Percentiles rank a stretch among this genome's conserved stretches.
Evolutionary conservation across 2,797 vertebrate genomes (phyloP).

Genomic region (Pseudocheirus occidentalis): DNA sequence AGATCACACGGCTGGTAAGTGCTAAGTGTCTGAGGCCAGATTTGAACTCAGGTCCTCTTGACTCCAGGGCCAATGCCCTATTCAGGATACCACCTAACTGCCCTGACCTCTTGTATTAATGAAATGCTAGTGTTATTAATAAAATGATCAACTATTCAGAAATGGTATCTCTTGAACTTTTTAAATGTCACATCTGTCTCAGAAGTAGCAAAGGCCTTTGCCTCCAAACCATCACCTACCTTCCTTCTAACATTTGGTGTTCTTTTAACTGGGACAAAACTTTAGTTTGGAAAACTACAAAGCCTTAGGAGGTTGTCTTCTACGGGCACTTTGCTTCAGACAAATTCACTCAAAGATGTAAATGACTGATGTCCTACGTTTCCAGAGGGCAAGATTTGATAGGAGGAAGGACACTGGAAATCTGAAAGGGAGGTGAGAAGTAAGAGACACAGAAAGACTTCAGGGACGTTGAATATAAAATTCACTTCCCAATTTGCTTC

Average conservation of each 20-base stretch:
- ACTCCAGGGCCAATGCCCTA: no score
- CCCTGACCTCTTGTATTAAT: not conserved
- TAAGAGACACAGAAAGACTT: not conserved
- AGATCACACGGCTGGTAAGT: no score
- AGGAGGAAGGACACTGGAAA: not conserved
- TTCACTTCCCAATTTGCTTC: not conserved
- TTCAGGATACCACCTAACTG: no score
- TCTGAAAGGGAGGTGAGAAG: not conserved
- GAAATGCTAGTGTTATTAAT: not conserved
- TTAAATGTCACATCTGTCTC: not conserved
- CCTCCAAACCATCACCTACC: not conserved
- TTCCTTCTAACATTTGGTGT: not conserved
- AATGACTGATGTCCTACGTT: not conserved
- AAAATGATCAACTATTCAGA: not conserved
- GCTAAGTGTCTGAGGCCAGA: no score
- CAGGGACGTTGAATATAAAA: not conserved
- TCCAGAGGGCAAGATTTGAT: not conserved
- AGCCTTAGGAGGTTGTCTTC: not conserved
- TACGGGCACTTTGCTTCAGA: not conserved
- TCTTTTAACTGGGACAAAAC: not conserved
- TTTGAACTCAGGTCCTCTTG: no score
- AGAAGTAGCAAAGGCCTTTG: not conserved
- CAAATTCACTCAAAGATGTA: not conserved
- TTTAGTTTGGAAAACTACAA: not conserved
- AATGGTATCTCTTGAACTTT: not conserved